Percentiles rank a stretch among this genome's conserved stretches.
phyloP scores from a whole-genome alignment of 1,140 invertebrate genomes.

The Diprion similis region DNA sequence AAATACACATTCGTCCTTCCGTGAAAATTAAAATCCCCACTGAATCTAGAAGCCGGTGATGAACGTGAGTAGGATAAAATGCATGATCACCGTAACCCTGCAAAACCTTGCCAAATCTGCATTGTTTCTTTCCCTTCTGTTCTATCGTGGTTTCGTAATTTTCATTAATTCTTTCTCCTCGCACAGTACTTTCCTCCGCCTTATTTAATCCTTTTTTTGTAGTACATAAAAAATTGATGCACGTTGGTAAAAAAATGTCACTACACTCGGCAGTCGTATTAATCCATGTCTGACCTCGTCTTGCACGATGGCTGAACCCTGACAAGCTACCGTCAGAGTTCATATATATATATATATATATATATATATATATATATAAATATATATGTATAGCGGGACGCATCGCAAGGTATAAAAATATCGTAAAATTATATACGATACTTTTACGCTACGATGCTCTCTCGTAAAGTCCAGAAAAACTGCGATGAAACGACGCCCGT shows the following conservation, averaged over 20 bases:
- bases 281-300: not conserved
- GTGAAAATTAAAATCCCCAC: no score
- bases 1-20: no score
- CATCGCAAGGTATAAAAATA: not conserved
- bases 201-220: not conserved
- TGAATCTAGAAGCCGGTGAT: no score
- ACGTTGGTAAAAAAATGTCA: not conserved
- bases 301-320: not conserved
- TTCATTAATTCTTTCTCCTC: no score
- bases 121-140: no score
- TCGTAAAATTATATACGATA: constrained; percentile 3
- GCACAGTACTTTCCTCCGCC: no score
- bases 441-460: not conserved
- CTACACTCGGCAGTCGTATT: not conserved
- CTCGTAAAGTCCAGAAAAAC: constrained; percentile 6
- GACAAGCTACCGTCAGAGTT: not conserved
- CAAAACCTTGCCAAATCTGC: no score
- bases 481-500: not conserved
- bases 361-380: no score
- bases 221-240: not conserved
- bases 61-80: no score
- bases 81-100: no score
- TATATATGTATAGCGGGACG: not conserved
- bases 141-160: no score
- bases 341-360: no score